Base-by-base conservation (phyloP, 1,140 invertebrate genomes). In the Drosophila pachea region DNA sequence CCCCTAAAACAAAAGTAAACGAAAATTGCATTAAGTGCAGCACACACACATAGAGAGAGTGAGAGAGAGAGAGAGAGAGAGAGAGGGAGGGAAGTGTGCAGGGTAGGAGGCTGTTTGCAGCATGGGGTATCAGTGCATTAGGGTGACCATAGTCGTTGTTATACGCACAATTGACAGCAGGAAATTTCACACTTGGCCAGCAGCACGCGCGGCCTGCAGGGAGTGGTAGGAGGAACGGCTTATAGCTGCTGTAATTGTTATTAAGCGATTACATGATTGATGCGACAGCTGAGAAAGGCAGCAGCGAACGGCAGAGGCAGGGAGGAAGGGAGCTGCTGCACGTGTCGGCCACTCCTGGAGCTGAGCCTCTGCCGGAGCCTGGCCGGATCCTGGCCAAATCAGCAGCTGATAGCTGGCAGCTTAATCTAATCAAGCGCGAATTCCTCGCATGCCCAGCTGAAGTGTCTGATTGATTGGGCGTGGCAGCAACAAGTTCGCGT, bases 21-120 rank as follows among this genome's bases (percentile, higher is more conserved):
- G 66, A 71, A 76, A 83, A 79, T 79, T 83, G 78, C 78, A 83
- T 79, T 84, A 78, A 79, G 63, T 84, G 76, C 53, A 68, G 66
- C 42, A 62, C 6, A 61, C 22, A 58, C 22, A 42, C 16, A 36
- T n/a, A 14, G 11, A 33, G 12, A n/a, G n/a, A n/a, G n/a, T n/a
- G 4, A 36, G 12, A 22, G 52, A n/a, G n/a, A n/a, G n/a, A n/a
- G n/a, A n/a, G n/a, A n/a, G n/a, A n/a, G n/a, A n/a, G n/a, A n/a
- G n/a, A n/a, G n/a, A n/a, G n/a, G n/a, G n/a, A n/a, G n/a, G n/a
- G n/a, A n/a, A n/a, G 22, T 22, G 22, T 22, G 22, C 22, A 22
- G 42, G 55, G 49, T 35, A 52, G 40, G 49, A 40, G 48, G 53
- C n/a, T 29, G 45, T 43, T 36, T 60, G 40, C 63, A 58, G 38